phyloP scores from a whole-genome alignment of 1,140 invertebrate genomes.

The Bradysia coprophila region DNA sequence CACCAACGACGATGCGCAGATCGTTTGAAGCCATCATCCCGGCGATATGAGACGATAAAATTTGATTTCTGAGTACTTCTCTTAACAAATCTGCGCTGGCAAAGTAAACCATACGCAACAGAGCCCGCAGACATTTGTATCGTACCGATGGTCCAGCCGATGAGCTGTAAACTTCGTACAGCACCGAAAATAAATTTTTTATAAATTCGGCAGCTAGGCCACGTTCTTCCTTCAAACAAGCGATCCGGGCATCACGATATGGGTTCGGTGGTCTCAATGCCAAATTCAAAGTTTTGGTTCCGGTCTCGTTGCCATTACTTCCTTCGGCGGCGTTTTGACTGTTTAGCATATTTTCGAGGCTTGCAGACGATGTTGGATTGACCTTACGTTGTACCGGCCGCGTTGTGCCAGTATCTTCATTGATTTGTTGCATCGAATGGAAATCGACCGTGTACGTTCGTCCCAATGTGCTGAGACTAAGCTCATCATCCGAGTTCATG shows the following conservation, averaged over 20 bases:
- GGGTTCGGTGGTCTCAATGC: constrained; percentile 9
- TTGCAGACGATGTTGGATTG: constrained; percentile 11
- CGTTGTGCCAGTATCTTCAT: constrained; percentile 90
- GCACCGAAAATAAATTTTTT: constrained; percentile 71
- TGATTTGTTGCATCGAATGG: constrained; percentile 94
- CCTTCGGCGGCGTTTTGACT: constrained; percentile 2
- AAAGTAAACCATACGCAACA: constrained; percentile 90
- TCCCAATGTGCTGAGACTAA: constrained; percentile 76
- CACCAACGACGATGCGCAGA: constrained; percentile 87
- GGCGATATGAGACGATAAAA: constrained; percentile 91
- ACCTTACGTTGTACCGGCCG: constrained; percentile 64
- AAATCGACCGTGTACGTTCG: constrained; percentile 92
- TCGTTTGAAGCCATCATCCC: constrained; percentile 95
- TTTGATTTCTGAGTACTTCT: constrained; percentile 78
- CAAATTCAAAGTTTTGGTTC: constrained; percentile 4
- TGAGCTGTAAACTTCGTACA: constrained; percentile 94
- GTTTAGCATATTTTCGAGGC: background rate
- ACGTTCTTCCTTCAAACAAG: constrained; percentile 40
- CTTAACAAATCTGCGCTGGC: constrained; percentile 68
- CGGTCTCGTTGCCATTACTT: constrained; percentile 4
- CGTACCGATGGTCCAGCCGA: constrained; percentile 93
- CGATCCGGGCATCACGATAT: constrained; percentile 37
- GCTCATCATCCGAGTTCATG: constrained; percentile 85
- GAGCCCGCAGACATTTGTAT: constrained; percentile 88
- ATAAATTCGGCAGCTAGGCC: constrained; percentile 62